Percentiles rank a stretch among this genome's conserved stretches.
Conservation (phyloP, 2,888 invertebrate species). For the Acanthosoma haemorrhoidale region DNA sequence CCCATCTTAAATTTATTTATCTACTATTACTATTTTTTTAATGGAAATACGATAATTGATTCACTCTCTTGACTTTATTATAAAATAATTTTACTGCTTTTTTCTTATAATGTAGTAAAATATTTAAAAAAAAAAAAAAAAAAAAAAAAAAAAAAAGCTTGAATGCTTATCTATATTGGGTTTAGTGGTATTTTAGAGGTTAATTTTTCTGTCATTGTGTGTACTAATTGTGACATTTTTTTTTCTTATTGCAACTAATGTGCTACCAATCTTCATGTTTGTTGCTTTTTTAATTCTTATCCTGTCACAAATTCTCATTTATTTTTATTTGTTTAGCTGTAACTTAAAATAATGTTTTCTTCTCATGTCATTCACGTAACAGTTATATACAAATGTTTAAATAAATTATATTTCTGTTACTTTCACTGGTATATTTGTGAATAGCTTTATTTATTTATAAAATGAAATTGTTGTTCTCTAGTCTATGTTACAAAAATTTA, state of each 20-base stretch:
- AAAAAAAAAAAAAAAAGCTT: not conserved
- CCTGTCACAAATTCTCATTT: not conserved
- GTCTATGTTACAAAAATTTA: constrained; percentile 16
- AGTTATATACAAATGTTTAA: not conserved
- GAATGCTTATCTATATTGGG: constrained; percentile 4
- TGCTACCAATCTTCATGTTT: not conserved
- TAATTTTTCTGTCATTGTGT: not conserved
- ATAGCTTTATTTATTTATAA: not conserved
- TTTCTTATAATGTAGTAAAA: too few relatives aligned
- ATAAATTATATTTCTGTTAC: constrained; percentile 12
- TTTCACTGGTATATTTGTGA: constrained; percentile 21
- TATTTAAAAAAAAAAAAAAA: too few relatives aligned
- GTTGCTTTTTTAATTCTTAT: not conserved
- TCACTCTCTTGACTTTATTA: too few relatives aligned
- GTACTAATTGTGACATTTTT: not conserved
- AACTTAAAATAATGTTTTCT: not conserved
- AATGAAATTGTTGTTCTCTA: constrained; percentile 18
- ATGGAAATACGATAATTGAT: too few relatives aligned
- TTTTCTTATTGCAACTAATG: not conserved
- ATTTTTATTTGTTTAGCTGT: not conserved
- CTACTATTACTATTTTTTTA: too few relatives aligned
- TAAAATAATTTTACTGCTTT: too few relatives aligned
- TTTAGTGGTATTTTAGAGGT: not conserved
- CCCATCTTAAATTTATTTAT: too few relatives aligned
- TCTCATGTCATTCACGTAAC: not conserved